Evolutionary conservation across 2,797 vertebrate genomes (phyloP).

Genomic region (Cephalopachus bancanus): DNA sequence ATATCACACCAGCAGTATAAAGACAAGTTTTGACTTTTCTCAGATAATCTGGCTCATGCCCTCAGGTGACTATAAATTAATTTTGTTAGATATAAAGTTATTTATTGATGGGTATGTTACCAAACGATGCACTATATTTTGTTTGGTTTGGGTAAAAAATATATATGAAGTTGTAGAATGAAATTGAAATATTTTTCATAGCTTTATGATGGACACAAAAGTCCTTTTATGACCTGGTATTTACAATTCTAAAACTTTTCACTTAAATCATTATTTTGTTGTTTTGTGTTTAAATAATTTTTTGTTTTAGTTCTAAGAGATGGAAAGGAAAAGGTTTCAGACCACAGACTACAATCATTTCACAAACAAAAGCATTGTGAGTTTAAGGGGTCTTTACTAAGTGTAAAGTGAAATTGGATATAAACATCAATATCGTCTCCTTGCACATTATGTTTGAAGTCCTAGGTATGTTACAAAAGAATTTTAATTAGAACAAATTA

Average conservation of each 20-base stretch:
- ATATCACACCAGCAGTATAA: background rate
- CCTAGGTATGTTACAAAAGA: background rate
- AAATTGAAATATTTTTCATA: background rate
- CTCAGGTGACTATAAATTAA: slow-evolving; percentile 9
- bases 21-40: background rate
- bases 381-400: background rate
- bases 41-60: background rate
- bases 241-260: background rate
- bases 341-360: background rate
- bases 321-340: background rate
- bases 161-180: background rate
- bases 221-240: background rate
- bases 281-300: background rate
- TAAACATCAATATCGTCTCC: background rate
- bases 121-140: background rate
- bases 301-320: background rate
- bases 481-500: background rate
- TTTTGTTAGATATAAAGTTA: slow-evolving; percentile 9
- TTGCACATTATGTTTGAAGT: background rate
- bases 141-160: background rate
- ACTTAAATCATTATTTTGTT: background rate
- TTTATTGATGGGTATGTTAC: background rate
- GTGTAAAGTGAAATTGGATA: background rate
- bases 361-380: background rate
- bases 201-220: background rate